Base-by-base conservation (phyloP, 2,888 invertebrate species). In the Azorinus chamasolen region DNA sequence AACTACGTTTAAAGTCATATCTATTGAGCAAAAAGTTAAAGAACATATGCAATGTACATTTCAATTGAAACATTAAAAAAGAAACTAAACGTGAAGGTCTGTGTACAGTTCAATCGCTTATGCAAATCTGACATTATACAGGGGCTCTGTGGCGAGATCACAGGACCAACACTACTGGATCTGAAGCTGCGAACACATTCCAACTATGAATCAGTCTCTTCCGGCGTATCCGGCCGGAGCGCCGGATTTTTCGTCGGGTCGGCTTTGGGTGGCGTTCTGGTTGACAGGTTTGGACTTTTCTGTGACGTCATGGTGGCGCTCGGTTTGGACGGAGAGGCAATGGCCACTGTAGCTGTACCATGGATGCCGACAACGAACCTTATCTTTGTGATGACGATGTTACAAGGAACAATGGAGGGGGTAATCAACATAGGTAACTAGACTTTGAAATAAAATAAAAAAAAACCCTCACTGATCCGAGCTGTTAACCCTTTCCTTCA, bases 161-260 rank as follows among this genome's bases (percentile, higher is more conserved):
- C 83, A 0, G 87, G 87, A n/a, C 88, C 88, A 10, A 87, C 87
- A 2, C 73, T 87, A 5, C 83, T 80, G 16, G 87, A 88, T 61
- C 69, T 88, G 24, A 85, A 76, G 69, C 57, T 83, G 20, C 62
- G 78, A 8, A 63, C 83, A 0, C 32, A 81, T 14, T 65, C 71
- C 4, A 75, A 85, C 48, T 83, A 84, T 63, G 88, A 87, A 53
- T 81, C 84, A 18, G 83, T 87, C 4, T 78, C 87, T 0, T 73
- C 85, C 20, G 87, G 84, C 5, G 63, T 88, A 1, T 77, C 77
- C 12, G 84, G 79, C 2, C 61, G 81, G 1, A 87, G 87, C 66
- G 83, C 80, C 6, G 88, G 88, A 1, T 82, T 76, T 37, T 78
- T 79, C 50, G 70, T 74, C 37, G 79, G 79, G 2, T 68, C 79